These are phyloP conservation scores for Gasterosteus nipponicus DNA, from an alignment of 2,113 vertebrate species.

Conservation along the genomic window DNA sequence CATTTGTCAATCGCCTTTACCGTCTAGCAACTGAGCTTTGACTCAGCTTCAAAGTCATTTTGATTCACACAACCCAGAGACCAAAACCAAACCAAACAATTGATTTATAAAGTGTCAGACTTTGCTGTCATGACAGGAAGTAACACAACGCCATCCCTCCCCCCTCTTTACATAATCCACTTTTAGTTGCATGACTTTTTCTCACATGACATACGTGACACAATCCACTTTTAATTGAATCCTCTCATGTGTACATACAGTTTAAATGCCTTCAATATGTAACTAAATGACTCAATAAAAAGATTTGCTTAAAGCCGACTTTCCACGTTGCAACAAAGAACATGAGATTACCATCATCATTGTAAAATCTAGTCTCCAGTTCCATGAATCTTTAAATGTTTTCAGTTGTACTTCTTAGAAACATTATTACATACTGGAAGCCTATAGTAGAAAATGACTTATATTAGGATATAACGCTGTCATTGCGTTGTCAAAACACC, in stretches of 20 bases:
- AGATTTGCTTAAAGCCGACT: not conserved
- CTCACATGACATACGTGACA: not conserved
- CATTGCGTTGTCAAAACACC: not conserved
- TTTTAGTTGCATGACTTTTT: not conserved
- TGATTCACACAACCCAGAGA: constrained; percentile 45
- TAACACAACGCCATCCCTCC: constrained; percentile 2
- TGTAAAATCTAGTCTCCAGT: not conserved
- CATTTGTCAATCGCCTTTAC: constrained; percentile 31
- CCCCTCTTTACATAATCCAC: constrained; percentile 1
- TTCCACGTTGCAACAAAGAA: not conserved
- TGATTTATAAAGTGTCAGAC: constrained; percentile 43
- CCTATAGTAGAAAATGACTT: not conserved
- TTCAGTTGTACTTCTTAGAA: not conserved
- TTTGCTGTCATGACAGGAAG: constrained; percentile 34
- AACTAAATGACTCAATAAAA: not conserved
- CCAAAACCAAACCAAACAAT: constrained; percentile 17
- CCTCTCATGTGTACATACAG: not conserved
- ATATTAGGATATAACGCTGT: not conserved
- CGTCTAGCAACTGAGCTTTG: constrained; percentile 46
- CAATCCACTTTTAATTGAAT: not conserved
- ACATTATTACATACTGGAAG: not conserved
- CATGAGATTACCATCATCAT: constrained; percentile 8
- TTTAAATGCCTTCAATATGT: not conserved
- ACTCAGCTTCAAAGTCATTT: constrained; percentile 58
- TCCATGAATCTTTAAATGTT: not conserved